These are phyloP conservation scores for Caenorhabditis zanzibari DNA, from an alignment of 2,888 invertebrate genomes.

Conservation along the genomic window DNA sequence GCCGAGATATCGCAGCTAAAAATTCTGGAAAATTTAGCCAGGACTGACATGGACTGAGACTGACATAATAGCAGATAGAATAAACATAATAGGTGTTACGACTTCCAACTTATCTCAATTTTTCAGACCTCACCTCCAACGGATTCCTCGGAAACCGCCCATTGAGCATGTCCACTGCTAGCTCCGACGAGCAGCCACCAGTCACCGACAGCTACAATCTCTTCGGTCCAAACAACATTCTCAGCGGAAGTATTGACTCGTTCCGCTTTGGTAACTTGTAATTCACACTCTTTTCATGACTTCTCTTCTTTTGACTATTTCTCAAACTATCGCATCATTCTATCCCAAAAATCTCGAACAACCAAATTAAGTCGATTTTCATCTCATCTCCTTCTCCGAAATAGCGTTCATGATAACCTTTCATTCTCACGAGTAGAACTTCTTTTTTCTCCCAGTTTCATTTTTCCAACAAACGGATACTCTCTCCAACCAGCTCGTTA, in stretches of 20 bases:
- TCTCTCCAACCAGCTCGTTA: neutral
- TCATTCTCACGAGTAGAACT: neutral
- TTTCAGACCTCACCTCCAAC: neutral
- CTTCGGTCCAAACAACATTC: slow-evolving; percentile 23
- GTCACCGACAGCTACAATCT: slow-evolving; percentile 13
- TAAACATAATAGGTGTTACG: no score
- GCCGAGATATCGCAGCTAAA: no score
- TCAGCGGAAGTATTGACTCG: slow-evolving; percentile 10
- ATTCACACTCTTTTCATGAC: no score
- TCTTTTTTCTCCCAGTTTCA: neutral
- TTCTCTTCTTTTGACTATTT: no score
- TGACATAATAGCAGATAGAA: no score
- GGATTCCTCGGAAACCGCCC: slow-evolving; percentile 14
- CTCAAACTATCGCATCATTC: no score
- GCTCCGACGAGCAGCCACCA: slow-evolving; percentile 16
- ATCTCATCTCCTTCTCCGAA: neutral
- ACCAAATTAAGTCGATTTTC: neutral
- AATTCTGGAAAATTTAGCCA: no score
- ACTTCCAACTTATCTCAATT: neutral
- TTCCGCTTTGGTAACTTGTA: slow-evolving; percentile 12
- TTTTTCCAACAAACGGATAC: neutral
- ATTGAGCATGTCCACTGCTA: slow-evolving; percentile 17
- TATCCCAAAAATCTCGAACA: no score
- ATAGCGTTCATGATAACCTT: neutral
- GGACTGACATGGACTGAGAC: no score